Conservation (phyloP, 2,797 vertebrate genomes). For the Phrynocephalus vlangalii region DNA sequence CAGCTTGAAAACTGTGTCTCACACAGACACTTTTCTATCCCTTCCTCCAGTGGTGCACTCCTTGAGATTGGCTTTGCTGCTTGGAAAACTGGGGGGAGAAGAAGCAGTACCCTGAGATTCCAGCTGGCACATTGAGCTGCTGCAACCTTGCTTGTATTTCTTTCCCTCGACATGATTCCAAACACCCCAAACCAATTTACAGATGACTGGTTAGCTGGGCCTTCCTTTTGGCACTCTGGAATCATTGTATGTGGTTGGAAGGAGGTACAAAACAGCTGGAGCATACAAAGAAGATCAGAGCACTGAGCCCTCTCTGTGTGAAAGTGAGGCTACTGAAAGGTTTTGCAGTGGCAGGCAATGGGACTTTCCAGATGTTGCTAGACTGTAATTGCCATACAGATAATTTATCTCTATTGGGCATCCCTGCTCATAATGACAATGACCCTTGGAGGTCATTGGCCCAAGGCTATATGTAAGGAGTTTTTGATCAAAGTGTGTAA, state of each 20-base stretch:
- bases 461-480: neutral
- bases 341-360: neutral
- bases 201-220: neutral
- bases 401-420: neutral
- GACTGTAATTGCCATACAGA: neutral
- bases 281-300: neutral
- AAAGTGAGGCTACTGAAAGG: neutral
- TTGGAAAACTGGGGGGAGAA: too few relatives aligned
- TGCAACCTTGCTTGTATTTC: neutral
- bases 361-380: neutral
- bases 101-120: too few relatives aligned
- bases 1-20: too few relatives aligned
- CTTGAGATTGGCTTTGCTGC: too few relatives aligned
- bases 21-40: too few relatives aligned
- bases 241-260: neutral
- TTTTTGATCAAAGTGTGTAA: neutral
- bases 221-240: neutral
- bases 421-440: neutral
- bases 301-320: neutral
- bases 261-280: neutral
- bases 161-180: neutral
- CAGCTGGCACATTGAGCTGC: too few relatives aligned
- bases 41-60: too few relatives aligned
- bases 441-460: neutral
- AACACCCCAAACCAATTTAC: neutral